phyloP scores from a whole-genome alignment of 2,888 invertebrate species.

The Drosophila fungiperda region DNA sequence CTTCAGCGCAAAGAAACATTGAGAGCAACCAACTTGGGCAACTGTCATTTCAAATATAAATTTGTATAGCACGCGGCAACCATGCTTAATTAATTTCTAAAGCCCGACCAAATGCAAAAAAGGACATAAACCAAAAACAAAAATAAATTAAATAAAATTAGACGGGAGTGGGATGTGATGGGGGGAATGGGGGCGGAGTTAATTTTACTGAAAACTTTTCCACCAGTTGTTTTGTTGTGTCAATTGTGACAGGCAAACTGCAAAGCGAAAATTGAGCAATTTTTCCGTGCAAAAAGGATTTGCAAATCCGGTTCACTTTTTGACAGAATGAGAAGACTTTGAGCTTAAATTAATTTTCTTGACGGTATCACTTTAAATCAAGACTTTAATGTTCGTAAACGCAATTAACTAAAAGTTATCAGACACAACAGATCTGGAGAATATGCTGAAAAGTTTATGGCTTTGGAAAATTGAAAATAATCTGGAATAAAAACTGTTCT shows the following conservation, averaged over 20 bases:
- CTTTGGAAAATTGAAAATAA: neutral
- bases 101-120: conserved; percentile 30
- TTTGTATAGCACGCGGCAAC: conserved; percentile 58
- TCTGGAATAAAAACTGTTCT: neutral
- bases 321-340: neutral
- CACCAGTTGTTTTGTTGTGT: conserved; percentile 31
- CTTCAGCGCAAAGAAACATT: conserved; percentile 66
- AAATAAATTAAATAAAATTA: neutral
- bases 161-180: neutral
- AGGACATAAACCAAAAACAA: conserved; percentile 13
- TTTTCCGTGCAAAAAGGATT: conserved; percentile 39
- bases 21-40: conserved; percentile 58
- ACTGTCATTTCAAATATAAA: conserved; percentile 65
- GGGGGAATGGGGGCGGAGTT: conserved; percentile 18
- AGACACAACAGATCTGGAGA: neutral
- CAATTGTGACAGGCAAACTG: conserved; percentile 56
- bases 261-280: conserved; percentile 63
- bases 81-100: conserved; percentile 65
- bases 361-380: neutral
- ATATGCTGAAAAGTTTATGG: neutral
- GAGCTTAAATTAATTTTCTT: neutral
- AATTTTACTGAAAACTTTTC: conserved; percentile 52
- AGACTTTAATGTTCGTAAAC: neutral
- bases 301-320: conserved; percentile 27
- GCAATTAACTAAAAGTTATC: neutral